Conservation (phyloP, 2,113 vertebrate species). For the Heloderma charlesbogerti region DNA sequence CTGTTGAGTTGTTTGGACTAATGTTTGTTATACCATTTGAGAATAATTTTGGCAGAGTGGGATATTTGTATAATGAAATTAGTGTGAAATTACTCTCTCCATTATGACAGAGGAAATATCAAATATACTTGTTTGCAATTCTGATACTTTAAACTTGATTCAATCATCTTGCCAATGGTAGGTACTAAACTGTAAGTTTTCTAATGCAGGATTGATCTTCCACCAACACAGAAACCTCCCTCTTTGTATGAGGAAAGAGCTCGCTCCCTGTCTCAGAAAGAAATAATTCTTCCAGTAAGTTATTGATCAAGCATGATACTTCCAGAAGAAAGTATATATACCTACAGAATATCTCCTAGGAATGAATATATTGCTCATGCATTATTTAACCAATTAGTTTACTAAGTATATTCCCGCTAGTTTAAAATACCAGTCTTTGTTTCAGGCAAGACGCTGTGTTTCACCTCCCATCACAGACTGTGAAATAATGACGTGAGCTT, state of each 20-base stretch:
- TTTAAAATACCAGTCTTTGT: background rate
- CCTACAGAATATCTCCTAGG: background rate
- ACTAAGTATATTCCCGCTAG: background rate
- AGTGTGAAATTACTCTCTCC: background rate
- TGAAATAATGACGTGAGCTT: background rate
- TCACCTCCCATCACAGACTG: background rate
- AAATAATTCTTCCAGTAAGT: conserved; percentile 75
- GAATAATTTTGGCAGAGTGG: background rate
- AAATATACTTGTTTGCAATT: background rate
- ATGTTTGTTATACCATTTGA: background rate
- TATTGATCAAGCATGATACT: background rate
- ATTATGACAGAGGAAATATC: background rate
- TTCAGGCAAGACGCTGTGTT: background rate
- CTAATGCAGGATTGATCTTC: conserved; percentile 79
- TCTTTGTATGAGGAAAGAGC: conserved; percentile 69
- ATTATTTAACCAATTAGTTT: background rate
- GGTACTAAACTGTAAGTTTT: conserved; percentile 23
- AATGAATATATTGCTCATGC: background rate
- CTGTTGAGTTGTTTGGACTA: background rate
- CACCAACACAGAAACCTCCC: conserved; percentile 80
- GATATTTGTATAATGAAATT: background rate
- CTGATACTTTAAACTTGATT: background rate
- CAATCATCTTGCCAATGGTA: background rate
- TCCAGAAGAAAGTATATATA: conserved; percentile 33
- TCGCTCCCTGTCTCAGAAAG: conserved; percentile 68